Conservation (phyloP, 2,888 invertebrate genomes). For the Drosophila pseudotakahashii region DNA sequence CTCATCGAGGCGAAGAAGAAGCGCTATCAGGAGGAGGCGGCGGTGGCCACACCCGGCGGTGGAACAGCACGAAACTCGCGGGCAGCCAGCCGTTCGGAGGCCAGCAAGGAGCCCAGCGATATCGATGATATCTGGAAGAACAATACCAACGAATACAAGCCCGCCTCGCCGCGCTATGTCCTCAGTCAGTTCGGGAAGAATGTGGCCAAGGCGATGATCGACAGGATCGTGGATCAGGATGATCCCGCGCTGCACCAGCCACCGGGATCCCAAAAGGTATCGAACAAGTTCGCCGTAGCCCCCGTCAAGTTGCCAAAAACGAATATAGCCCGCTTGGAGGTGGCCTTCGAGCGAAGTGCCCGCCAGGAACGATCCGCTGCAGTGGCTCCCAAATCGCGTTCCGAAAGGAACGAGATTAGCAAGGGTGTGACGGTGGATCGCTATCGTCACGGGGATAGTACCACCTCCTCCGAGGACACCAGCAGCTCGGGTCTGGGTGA, state of each 20-base stretch:
- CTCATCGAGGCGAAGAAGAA: conserved; percentile 57
- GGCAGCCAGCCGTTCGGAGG: conserved; percentile 17
- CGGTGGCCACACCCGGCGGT: not conserved
- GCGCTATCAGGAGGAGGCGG: conserved; percentile 24
- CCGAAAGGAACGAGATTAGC: not conserved
- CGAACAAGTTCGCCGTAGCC: conserved; percentile 60
- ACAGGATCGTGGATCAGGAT: conserved; percentile 53
- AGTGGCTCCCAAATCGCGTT: not conserved
- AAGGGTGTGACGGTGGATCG: not conserved
- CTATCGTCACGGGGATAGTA: not conserved
- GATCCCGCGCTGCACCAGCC: conserved; percentile 8
- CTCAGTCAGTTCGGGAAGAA: conserved; percentile 71
- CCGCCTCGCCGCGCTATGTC: conserved; percentile 72
- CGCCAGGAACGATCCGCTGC: not conserved
- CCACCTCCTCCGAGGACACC: conserved; percentile 49
- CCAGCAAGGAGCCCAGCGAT: conserved; percentile 52
- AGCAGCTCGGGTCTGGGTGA: conserved; percentile 20
- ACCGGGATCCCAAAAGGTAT: conserved; percentile 57
- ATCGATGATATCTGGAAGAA: conserved; percentile 78
- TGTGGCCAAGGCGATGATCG: conserved; percentile 55
- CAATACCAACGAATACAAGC: conserved; percentile 71
- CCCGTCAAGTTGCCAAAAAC: conserved; percentile 61
- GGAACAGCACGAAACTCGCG: conserved; percentile 26
- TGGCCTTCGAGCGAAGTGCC: conserved; percentile 44
- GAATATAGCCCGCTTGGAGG: conserved; percentile 63